Evolutionary conservation across 1,140 invertebrate genomes (phyloP), one percentile per base, ranked within the genome.

Genomic region (Drosophila sturtevanti): DNA sequence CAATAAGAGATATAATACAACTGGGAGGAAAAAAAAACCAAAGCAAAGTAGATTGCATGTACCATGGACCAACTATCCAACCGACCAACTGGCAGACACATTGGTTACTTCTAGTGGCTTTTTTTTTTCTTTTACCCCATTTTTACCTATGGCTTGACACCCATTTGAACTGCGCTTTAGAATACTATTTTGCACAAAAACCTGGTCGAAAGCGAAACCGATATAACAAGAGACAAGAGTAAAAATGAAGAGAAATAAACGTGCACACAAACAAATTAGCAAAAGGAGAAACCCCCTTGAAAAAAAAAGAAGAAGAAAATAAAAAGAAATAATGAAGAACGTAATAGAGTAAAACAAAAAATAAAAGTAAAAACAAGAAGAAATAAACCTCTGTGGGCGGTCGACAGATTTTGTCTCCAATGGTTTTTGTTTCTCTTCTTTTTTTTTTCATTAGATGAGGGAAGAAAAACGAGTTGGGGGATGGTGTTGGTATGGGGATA

Each of bases 201-300:
- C 68, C 72, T 60, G 81, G 56, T 55, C 68, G 75, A 67, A 79
- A 71, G 70, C 65, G 74, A 75, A 86, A 76, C 74, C 52, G 48
- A 72, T 64, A 69, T 56, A 63, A 48, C 48, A 21, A 52, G 21
- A 38, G 35, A 38, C 41, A 64, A 38, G 51, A 58, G 60, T 48
- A 34, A 35, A 37, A 41, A 63, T 21, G 37, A 41, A 35, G 51
- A 62, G 62, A 60, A 51, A 38, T 62, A 75, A 68, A 81, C 70
- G 75, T 70, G 44, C 61, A 75, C 79, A 74, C 84, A 87, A 87
- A 87, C 84, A 89, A 87, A 87, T 87, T 89, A 87, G 84, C 70
- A 84, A 84, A 89, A 89, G 79, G 80, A 87, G 82, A 67, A 72
- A 34, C 18, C 41, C 18, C 16, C 16, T 14, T 68, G 63, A 63